phyloP scores from a whole-genome alignment of 2,113 vertebrate species.

The Chunga burmeisteri region DNA sequence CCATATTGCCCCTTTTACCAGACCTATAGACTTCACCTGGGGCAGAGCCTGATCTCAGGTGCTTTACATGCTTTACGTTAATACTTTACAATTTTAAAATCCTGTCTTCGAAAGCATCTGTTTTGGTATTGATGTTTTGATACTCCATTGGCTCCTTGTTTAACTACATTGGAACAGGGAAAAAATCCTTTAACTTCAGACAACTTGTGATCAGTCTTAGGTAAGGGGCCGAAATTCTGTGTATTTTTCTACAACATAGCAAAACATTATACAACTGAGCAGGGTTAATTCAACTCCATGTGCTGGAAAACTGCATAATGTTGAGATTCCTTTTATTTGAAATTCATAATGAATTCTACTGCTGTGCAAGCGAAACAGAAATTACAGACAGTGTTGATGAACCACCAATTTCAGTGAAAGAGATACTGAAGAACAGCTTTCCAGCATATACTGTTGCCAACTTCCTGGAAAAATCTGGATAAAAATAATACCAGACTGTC shows the following conservation, averaged over 20 bases:
- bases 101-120: neutral
- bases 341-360: constrained; percentile 49
- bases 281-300: neutral
- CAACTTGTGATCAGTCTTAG: neutral
- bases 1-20: neutral
- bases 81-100: neutral
- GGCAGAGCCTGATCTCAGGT: neutral
- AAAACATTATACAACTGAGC: neutral
- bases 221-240: neutral
- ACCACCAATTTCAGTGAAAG: constrained; percentile 55
- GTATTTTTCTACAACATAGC: neutral
- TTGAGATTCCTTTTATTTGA: constrained; percentile 49
- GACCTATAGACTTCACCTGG: neutral
- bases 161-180: neutral
- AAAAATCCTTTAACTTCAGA: neutral
- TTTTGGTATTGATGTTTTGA: neutral
- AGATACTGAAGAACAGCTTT: constrained; percentile 48
- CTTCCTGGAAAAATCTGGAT: constrained; percentile 55
- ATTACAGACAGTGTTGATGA: constrained; percentile 64
- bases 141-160: neutral
- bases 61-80: neutral
- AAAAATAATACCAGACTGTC: constrained; percentile 56
- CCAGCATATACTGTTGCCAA: constrained; percentile 27
- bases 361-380: constrained; percentile 55
- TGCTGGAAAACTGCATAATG: neutral